Evolutionary conservation across 2,888 invertebrate species (phyloP).

Genomic region (Cheilosia grossa): DNA sequence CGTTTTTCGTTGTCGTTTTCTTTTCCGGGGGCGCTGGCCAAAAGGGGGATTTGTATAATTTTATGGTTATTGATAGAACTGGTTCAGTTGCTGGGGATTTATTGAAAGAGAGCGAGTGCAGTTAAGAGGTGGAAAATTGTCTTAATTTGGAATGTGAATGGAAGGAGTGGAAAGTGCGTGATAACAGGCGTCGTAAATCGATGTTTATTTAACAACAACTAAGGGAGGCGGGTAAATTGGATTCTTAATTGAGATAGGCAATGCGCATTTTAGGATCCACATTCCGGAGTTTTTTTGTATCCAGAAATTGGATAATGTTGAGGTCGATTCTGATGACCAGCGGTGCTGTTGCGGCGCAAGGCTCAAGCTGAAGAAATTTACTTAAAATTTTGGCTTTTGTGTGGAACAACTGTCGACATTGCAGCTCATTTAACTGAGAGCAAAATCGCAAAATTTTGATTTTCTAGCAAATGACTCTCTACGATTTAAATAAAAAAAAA

Average conservation of each 20-base stretch:
- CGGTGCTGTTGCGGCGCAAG: no score
- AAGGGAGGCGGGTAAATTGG: neutral
- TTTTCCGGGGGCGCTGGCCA: constrained; percentile 1
- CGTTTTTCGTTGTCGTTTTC: constrained; percentile 15
- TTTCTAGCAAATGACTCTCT: no score
- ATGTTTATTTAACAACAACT: constrained; percentile 12
- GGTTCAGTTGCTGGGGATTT: constrained; percentile 20
- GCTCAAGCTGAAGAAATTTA: no score
- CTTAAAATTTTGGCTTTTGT: no score
- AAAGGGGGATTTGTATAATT: constrained; percentile 30
- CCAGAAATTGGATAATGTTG: neutral
- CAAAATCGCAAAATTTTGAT: no score
- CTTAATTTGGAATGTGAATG: constrained; percentile 34
- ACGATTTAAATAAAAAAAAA: no score
- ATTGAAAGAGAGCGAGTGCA: neutral
- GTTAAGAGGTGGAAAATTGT: constrained; percentile 59
- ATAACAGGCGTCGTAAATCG: constrained; percentile 33
- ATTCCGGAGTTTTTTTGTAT: neutral
- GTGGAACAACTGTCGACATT: no score
- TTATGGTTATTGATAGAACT: constrained; percentile 71
- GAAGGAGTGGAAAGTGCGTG: constrained; percentile 46
- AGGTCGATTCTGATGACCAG: no score
- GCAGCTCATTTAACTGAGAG: no score
- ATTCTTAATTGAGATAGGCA: no score
- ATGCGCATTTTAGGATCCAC: neutral